Base-by-base conservation (phyloP, 37 sponge, comb jelly and placozoan genomes). In the Sycon ciliatum region DNA sequence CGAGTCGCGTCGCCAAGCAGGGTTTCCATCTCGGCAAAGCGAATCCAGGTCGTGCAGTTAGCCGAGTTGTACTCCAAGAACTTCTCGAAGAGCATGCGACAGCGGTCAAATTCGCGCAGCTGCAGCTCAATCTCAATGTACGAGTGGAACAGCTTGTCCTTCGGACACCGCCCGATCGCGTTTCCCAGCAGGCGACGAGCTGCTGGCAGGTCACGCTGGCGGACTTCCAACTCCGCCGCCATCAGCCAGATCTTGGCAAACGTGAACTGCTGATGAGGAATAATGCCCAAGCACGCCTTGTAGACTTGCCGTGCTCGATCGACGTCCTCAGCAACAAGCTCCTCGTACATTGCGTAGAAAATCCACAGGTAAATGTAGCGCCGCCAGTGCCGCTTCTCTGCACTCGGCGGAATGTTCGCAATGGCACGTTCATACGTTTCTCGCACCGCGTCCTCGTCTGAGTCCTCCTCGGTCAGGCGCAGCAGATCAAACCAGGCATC, bases 401-500 rank as follows among this genome's bases (percentile, higher is more conserved):
- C 49, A 2, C 27, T 56, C 13, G 88, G 89, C 22, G 99, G 99
- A 9, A 91, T 69, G 53, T 96, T 96, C 0, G 99, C 89, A 72
- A 96, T 96, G 20, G 93, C 93, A 27, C 87, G 68, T 76, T 96
- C 99, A 68, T 91, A 96, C n/a, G 88, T 91, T 37, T 96, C 99
- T 33, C 92, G 72, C 35, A 80, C 80, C 60, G 42, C 61, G 3
- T 96, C 99, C 29, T 72, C 67, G 9, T 67, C 35, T 18, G 77
- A 75, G 33, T 91, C 87, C 36, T 76, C 73, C 74, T 96, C 99
- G 81, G 92, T 66, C 31, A 96, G 69, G 23, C 99, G 81, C 24
- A 96, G 86, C 46, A 82, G 83, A 65, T 96, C 93, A 58, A 96
- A 96, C 99, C 99, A 96, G n/a, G 87, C 82, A 73, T 96, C 99